Conservation (phyloP, 2,888 invertebrate species). For the Morinoia aosen region DNA sequence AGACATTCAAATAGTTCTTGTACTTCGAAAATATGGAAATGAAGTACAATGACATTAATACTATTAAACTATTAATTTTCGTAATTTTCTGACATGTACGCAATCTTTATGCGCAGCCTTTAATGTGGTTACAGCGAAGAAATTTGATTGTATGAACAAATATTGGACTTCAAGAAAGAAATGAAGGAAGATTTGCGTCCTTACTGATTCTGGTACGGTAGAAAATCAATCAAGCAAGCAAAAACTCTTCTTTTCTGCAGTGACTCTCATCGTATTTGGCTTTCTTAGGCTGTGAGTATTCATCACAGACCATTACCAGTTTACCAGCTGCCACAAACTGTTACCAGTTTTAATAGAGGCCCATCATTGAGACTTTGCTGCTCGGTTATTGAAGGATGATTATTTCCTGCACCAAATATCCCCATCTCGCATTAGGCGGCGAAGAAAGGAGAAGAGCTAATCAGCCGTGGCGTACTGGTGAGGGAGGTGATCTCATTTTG, state of each 20-base stretch:
- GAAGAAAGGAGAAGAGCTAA: no score
- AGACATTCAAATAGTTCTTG: background rate
- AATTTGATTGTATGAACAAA: background rate
- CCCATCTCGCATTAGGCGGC: no score
- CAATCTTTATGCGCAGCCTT: background rate
- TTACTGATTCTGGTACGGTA: background rate
- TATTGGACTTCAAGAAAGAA: background rate
- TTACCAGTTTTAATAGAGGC: background rate
- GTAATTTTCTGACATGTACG: no score
- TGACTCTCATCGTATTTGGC: background rate
- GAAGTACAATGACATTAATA: background rate
- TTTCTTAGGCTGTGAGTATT: background rate
- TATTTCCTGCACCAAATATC: background rate
- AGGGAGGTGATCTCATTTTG: no score
- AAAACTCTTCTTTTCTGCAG: background rate
- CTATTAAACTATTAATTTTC: no score
- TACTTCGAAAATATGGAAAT: background rate
- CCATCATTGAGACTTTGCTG: background rate
- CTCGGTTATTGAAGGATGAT: background rate
- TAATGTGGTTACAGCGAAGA: background rate
- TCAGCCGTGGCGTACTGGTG: no score
- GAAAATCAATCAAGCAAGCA: background rate
- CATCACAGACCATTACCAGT: background rate
- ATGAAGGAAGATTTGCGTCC: background rate
- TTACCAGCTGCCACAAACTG: background rate